These are phyloP conservation scores for Callosobruchus maculatus DNA, from an alignment of 2,888 invertebrate species.

Conservation along the genomic window DNA sequence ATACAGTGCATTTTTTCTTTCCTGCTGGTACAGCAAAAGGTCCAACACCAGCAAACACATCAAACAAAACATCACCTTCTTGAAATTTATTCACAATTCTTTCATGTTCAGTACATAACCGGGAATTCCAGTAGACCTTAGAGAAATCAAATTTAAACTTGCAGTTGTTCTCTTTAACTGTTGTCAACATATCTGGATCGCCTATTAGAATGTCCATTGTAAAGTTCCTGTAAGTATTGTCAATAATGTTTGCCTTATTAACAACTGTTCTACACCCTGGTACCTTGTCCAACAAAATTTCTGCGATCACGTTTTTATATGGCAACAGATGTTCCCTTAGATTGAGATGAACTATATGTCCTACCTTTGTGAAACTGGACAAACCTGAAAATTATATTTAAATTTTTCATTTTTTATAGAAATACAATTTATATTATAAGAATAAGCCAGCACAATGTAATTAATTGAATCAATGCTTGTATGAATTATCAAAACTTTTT, in stretches of 20 bases:
- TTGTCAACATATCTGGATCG: constrained; percentile 67
- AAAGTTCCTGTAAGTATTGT: constrained; percentile 87
- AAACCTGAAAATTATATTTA: constrained; percentile 41
- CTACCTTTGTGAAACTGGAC: constrained; percentile 83
- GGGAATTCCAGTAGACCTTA: constrained; percentile 96
- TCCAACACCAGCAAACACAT: constrained; percentile 96
- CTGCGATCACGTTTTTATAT: constrained; percentile 82
- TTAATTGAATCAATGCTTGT: too few relatives aligned
- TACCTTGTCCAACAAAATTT: constrained; percentile 81
- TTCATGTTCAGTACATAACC: constrained; percentile 87
- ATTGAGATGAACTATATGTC: constrained; percentile 94
- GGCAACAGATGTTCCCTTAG: constrained; percentile 76
- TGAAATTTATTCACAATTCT: constrained; percentile 67
- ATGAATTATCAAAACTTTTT: too few relatives aligned
- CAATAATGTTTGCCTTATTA: constrained; percentile 84
- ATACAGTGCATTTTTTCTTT: constrained; percentile 66
- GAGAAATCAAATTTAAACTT: constrained; percentile 91
- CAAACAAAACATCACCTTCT: constrained; percentile 77
- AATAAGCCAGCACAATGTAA: too few relatives aligned
- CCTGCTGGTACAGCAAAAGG: constrained; percentile 93
- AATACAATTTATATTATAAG: too few relatives aligned
- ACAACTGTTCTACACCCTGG: constrained; percentile 78
- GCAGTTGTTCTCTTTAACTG: constrained; percentile 78
- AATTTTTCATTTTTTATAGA: not conserved
- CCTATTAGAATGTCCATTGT: constrained; percentile 88